Evolutionary conservation across 1,140 invertebrate genomes (phyloP), one percentile per base, ranked within the genome.

Genomic region (Nasonia vitripennis): DNA sequence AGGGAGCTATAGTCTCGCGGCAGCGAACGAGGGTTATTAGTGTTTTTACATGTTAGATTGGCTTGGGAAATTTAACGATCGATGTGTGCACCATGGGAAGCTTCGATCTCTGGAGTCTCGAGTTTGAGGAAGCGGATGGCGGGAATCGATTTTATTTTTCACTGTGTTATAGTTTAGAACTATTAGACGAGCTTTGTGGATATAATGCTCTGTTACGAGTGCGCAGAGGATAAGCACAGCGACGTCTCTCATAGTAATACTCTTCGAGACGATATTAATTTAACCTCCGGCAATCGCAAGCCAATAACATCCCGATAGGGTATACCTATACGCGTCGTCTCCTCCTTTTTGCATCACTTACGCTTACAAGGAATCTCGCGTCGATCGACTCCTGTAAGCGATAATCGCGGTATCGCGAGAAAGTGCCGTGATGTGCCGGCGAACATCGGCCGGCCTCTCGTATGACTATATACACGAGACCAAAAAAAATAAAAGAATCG

Each of bases 21-120:
- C 23, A 2, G 4, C 31, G 20, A 23, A 81, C 37, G 23, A 81
- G 71, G 45, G 78, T 81, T 81, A 81, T 81, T 71, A 74, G 81
- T 62, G 71, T 55, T 55, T 82, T 74, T 62, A 45, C 45, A 37
- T 62, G 81, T 17, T 34, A 37, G 71, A 74, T 82, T 41, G 70
- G 20, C 81, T 74, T 74, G 71, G 14, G 70, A 73, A 74, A 73
- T 74, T 82, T 74, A 75, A 82, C 70, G 81, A 82, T 27, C 20
- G 23, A 71, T 48, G 48, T 6, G 6, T n/a, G 0, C 12, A 48
- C 62, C 70, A 80, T 20, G 34, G 34, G 78, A 41, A 62, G 9
- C 17, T 17, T 20, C 17, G 55, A 17, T 62, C 55, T 5, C 55
- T 5, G 12, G 12, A 14, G 6, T 62, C 55, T 37, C 5, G 34